Conservation (phyloP, 1,140 invertebrate genomes). For the Lepidurus apus region DNA sequence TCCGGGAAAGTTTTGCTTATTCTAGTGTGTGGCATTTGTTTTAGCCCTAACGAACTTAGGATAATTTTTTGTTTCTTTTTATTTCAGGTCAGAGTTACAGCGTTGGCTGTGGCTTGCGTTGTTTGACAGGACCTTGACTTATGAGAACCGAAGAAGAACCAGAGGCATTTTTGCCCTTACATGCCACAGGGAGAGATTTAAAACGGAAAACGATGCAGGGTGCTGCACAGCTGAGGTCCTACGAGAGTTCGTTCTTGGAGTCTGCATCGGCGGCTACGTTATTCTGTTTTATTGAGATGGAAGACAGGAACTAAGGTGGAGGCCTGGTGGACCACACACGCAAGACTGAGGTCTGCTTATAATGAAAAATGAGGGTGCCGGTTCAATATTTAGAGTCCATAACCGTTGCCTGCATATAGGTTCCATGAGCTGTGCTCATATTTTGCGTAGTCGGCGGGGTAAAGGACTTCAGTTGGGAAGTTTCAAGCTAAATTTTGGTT, state of each 20-base stretch:
- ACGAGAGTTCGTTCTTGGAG: not conserved
- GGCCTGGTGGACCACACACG: constrained; percentile 1
- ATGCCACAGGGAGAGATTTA: constrained; percentile 5
- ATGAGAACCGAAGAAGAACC: not conserved
- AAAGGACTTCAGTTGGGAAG: not conserved
- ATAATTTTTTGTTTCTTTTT: not conserved
- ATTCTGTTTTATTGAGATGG: constrained; percentile 15
- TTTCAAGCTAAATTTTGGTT: not conserved
- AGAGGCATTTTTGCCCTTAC: constrained; percentile 13
- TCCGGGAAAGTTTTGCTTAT: not conserved
- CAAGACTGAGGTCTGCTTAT: not conserved
- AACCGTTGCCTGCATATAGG: not conserved
- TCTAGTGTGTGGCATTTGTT: not conserved
- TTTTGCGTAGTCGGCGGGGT: not conserved
- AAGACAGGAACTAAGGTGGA: not conserved
- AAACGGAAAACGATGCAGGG: not conserved
- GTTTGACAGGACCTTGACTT: constrained; percentile 10
- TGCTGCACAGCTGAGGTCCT: constrained; percentile 6
- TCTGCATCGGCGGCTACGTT: constrained; percentile 1
- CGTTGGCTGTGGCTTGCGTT: not conserved
- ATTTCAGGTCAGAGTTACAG: not conserved
- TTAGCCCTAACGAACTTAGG: not conserved
- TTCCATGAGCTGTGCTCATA: not conserved
- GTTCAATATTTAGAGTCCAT: constrained; percentile 20
- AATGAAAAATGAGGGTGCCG: constrained; percentile 13